Evolutionary conservation across 35 echinoderm and acorn worm species (phyloP).

Genomic region (Ptychodera flava): DNA sequence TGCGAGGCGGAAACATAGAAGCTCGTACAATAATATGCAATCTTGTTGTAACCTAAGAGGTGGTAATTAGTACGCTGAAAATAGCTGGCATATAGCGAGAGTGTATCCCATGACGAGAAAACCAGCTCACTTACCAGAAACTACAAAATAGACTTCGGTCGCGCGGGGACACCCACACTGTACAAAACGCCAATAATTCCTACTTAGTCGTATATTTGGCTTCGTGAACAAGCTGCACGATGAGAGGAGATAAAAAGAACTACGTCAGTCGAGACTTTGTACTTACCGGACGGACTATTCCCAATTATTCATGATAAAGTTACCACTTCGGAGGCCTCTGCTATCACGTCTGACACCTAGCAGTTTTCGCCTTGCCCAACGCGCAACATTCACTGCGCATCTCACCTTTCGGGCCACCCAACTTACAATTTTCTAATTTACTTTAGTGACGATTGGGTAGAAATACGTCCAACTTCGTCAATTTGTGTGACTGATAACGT

Average conservation of each 20-base stretch:
- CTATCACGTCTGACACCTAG: neutral
- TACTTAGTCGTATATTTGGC: neutral
- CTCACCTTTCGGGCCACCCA: neutral
- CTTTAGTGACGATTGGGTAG: too few species aligned
- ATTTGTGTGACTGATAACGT: too few species aligned
- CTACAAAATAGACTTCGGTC: neutral
- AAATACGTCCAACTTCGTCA: too few species aligned
- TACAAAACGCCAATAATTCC: neutral
- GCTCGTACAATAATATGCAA: neutral
- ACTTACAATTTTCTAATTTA: too few species aligned
- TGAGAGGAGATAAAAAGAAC: neutral
- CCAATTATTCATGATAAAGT: neutral
- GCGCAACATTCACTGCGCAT: neutral
- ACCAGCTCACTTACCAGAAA: neutral
- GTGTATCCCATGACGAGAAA: neutral
- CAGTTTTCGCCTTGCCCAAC: neutral
- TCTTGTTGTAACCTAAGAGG: neutral
- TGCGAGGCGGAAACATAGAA: neutral
- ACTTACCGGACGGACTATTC: neutral
- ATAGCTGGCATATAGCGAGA: too few species aligned
- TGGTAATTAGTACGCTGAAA: too few species aligned
- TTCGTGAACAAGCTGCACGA: neutral
- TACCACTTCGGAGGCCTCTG: neutral
- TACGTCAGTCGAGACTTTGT: neutral
- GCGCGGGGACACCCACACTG: neutral